Percentiles rank a stretch among this genome's conserved stretches.
Conservation (phyloP, 2,113 vertebrate genomes). For the Myrmecophaga tridactyla region DNA sequence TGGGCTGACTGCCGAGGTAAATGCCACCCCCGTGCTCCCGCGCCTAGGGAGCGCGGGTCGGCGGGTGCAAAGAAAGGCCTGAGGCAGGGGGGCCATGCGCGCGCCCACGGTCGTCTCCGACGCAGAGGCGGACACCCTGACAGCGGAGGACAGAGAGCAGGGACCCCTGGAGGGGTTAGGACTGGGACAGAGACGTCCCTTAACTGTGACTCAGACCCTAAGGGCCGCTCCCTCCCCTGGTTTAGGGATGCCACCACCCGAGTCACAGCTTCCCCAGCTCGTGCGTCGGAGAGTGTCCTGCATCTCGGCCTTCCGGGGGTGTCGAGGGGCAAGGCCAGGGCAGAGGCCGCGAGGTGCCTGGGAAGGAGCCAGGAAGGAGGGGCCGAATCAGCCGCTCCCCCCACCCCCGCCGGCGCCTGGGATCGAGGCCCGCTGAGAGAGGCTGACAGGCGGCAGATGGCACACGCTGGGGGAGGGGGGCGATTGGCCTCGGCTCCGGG, state of each 20-base stretch:
- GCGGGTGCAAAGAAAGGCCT: constrained; percentile 18
- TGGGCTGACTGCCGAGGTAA: constrained; percentile 27
- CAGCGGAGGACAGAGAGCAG: neutral
- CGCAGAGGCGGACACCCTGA: neutral
- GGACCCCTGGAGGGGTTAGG: neutral
- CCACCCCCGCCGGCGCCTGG: constrained; percentile 75
- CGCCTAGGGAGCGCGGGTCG: neutral
- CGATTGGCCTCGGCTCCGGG: constrained; percentile 66
- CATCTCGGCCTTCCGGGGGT: constrained; percentile 22
- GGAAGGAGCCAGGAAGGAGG: constrained; percentile 71
- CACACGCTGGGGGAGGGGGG: constrained; percentile 73
- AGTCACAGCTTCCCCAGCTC: neutral
- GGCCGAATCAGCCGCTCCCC: constrained; percentile 56
- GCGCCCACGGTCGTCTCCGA: neutral
- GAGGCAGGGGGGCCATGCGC: neutral
- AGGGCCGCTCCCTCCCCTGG: neutral
- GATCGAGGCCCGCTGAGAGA: constrained; percentile 73
- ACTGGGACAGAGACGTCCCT: neutral
- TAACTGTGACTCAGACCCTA: neutral
- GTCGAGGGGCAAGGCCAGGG: constrained; percentile 64
- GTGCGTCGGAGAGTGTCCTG: neutral
- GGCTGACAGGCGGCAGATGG: constrained; percentile 80
- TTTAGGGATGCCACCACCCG: neutral
- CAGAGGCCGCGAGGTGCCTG: constrained; percentile 69
- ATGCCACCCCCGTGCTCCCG: constrained; percentile 51